Percentiles rank a stretch among this genome's conserved stretches.
These are phyloP conservation scores for Hyperoplus immaculatus DNA, from an alignment of 2,797 vertebrate genomes.

Conservation along the genomic window DNA sequence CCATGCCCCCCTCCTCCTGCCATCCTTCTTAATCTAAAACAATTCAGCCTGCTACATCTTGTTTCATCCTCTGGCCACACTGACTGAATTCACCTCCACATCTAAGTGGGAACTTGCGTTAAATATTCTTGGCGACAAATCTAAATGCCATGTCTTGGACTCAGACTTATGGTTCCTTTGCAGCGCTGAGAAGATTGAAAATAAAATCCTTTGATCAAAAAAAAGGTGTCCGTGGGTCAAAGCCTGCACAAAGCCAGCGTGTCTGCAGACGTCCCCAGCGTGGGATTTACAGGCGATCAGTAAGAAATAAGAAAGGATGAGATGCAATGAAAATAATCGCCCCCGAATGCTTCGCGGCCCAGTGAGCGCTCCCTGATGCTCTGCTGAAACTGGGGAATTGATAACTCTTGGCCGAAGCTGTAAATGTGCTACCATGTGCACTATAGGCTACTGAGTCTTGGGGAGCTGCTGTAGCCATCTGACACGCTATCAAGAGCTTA, in stretches of 20 bases:
- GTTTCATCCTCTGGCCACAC: neutral
- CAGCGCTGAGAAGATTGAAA: neutral
- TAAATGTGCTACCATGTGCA: constrained; percentile 41
- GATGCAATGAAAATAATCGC: constrained; percentile 52
- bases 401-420: constrained; percentile 42
- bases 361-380: constrained; percentile 31
- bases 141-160: neutral
- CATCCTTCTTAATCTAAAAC: neutral
- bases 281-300: constrained; percentile 44
- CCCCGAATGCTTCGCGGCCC: constrained; percentile 52
- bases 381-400: constrained; percentile 43
- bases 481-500: constrained; percentile 12
- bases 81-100: constrained; percentile 18
- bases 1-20: neutral
- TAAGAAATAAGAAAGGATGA: constrained; percentile 47
- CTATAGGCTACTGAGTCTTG: neutral
- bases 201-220: constrained; percentile 8
- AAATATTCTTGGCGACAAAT: constrained; percentile 9
- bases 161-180: neutral
- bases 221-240: constrained; percentile 11
- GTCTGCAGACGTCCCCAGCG: constrained; percentile 17
- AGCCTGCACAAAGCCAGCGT: constrained; percentile 30
- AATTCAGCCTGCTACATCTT: constrained; percentile 7
- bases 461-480: neutral
- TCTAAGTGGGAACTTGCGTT: neutral